Base-by-base conservation (phyloP, 1,140 invertebrate genomes). In the Caenorhabditis brenneri region DNA sequence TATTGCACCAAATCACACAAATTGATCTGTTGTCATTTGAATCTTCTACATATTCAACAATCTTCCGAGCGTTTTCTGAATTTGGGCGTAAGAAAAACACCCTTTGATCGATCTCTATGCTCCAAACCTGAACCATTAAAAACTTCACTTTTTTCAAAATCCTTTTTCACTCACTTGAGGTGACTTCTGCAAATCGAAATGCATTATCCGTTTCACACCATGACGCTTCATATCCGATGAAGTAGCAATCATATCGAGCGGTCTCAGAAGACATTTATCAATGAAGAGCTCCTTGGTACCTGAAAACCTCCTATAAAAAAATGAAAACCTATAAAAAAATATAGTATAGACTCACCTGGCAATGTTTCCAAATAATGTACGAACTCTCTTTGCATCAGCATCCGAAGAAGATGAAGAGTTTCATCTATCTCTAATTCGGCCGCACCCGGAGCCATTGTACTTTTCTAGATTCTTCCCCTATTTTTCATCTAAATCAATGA, bases 351-450 rank as follows among this genome's bases (percentile, higher is more conserved):
- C 9, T 27, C 46, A 74, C 65, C 65, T 74, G 65, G 65, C 24
- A 74, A 42, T 24, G 65, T 74, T 46, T 74, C 65, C 22, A 74
- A 74, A 74, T 74, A 74, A 42, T 74, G 65, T 74, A 74, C 46
- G 36, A 74, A 74, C n/a, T 74, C 65, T n/a, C 65, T n/a, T 27
- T 74, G 65, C 65, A 74, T 74, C 15, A 74, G 3, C 65, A 74
- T 74, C 2, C 65, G 65, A 46, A 74, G 65, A 12, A 74, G n/a
- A 19, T 74, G 65, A 22, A 74, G 36, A 42, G 65, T 74, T 46
- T 74, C 65, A 42, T 74, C 65, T 24, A 74, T 74, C 22, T 74
- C 65, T 15, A 74, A n/a, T n/a, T 74, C 65, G 2, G 65, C 65
- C 2, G 33, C 46, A 24, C 65, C 36, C 65, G 65, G 65, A 22